Evolutionary conservation across 2,888 invertebrate species (phyloP).

Genomic region (Calameuta filiformis): DNA sequence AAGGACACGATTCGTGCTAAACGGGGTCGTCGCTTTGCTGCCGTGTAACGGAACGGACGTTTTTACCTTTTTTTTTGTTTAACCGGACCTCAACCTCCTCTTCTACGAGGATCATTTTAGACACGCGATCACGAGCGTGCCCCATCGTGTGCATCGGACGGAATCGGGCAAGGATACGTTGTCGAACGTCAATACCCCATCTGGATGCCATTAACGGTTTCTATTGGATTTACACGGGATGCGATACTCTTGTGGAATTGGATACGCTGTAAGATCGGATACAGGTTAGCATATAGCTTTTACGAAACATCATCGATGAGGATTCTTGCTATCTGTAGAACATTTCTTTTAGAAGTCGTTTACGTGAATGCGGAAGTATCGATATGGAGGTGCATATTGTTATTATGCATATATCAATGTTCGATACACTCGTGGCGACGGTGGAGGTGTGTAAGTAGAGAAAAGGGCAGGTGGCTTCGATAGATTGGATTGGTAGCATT

Average conservation of each 20-base stretch:
- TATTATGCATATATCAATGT: neutral
- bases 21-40: constrained; percentile 10
- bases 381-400: neutral
- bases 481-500: neutral
- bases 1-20: constrained; percentile 5
- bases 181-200: neutral
- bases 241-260: neutral
- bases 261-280: neutral
- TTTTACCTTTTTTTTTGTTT: neutral
- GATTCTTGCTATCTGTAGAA: neutral
- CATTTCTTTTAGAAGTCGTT: neutral
- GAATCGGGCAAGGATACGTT: neutral
- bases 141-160: neutral
- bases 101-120: neutral
- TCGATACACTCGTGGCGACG: neutral
- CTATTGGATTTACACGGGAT: neutral
- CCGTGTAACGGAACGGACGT: neutral
- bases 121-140: neutral
- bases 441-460: neutral
- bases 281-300: neutral
- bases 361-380: neutral
- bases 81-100: neutral
- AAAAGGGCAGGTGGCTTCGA: neutral
- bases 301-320: neutral
- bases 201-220: neutral